Evolutionary conservation across 2,888 invertebrate species (phyloP).

Genomic region (Cantharis rustica): DNA sequence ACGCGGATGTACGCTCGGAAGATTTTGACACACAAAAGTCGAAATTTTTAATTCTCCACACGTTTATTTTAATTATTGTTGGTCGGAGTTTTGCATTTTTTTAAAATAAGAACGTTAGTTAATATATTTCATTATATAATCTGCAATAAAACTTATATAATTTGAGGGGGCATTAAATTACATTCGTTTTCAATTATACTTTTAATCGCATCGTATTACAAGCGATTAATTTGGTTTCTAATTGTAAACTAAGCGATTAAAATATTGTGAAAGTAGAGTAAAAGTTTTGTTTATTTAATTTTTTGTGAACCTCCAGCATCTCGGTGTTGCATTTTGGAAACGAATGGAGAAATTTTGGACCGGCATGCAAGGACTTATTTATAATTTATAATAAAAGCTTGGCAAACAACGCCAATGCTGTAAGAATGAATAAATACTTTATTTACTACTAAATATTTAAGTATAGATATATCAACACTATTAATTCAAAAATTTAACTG

Average conservation of each 20-base stretch:
- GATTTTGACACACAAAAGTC: slow-evolving; percentile 20
- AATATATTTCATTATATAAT: background rate
- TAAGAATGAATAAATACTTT: background rate
- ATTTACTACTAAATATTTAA: background rate
- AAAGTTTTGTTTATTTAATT: background rate
- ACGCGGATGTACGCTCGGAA: slow-evolving; percentile 19
- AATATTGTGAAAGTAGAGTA: background rate
- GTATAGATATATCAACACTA: slow-evolving; percentile 2
- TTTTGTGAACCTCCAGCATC: background rate
- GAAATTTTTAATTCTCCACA: background rate
- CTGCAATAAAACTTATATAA: background rate
- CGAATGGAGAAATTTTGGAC: background rate
- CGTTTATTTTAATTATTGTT: background rate
- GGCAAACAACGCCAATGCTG: background rate
- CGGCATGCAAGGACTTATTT: background rate
- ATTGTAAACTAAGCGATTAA: background rate
- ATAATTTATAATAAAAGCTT: background rate
- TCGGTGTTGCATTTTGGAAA: background rate
- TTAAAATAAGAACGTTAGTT: background rate
- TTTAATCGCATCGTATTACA: background rate
- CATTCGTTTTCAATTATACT: background rate
- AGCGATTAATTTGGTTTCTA: background rate
- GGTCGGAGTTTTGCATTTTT: background rate
- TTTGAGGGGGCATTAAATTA: background rate
- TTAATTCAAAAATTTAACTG: slow-evolving; percentile 5